Evolutionary conservation across 2,797 vertebrate genomes (phyloP).

Genomic region (Morelia viridis): DNA sequence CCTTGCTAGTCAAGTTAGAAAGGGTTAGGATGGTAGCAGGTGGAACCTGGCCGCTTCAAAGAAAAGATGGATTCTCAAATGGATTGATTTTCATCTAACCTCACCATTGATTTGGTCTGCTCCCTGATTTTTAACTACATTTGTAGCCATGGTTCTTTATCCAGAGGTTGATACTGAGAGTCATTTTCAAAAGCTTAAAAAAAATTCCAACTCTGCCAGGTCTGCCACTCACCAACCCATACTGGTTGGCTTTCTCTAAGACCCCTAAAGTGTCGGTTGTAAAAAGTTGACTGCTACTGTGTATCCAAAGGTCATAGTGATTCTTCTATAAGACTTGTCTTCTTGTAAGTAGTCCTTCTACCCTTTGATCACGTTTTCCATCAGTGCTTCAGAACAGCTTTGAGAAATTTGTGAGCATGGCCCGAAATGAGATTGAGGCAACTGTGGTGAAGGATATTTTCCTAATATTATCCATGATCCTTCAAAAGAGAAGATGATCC

Average conservation of each 20-base stretch:
- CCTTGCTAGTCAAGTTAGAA: neutral
- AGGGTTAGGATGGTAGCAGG: neutral
- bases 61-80: neutral
- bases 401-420: neutral
- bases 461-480: neutral
- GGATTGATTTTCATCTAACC: neutral
- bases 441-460: neutral
- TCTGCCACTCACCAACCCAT: neutral
- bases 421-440: neutral
- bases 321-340: neutral
- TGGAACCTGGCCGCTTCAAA: neutral
- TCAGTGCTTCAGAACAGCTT: neutral
- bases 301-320: neutral
- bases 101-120: too few relatives aligned
- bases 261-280: too few relatives aligned
- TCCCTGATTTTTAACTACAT: neutral
- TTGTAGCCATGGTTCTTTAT: neutral
- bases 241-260: neutral
- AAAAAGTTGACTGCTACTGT: neutral
- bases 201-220: neutral
- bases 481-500: too few relatives aligned
- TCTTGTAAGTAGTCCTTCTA: neutral
- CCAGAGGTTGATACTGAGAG: neutral
- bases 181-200: neutral
- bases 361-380: neutral